Evolutionary conservation across 2,113 vertebrate genomes (phyloP), one percentile per base, ranked within the genome.

Genomic region (Poecilia latipinna): DNA sequence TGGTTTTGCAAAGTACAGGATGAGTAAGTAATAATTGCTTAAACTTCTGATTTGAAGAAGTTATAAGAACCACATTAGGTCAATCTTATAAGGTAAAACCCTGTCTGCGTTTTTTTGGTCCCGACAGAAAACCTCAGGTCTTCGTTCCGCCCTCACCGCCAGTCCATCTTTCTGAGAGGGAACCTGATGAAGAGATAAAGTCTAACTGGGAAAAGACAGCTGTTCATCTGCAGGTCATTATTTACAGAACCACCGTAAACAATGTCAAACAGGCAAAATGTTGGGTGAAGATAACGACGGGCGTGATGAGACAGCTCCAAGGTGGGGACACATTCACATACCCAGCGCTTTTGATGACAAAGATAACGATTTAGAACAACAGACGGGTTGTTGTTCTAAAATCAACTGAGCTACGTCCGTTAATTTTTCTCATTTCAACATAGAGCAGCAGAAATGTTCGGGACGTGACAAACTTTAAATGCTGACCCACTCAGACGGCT

Each of bases 261-360:
- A 22, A 74, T 70, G 80, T 72, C 73, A 85, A 75, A 80, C 60
- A 79, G 73, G 74, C 69, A 79, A 84, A 87, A 87, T 82, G 80
- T 72, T 72, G 63, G 22, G 12, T 42, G 35, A 75, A 75, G 85
- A 90, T 85, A 88, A 82, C 67, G 61, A 26, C 64, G 26, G 4
- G 70, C 74, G 75, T 32, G 76, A 86, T n/a, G 76, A 76, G 75
- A 68, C 70, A 74, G 71, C 1, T 4, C 32, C 67, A 60, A 26
- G 29, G 22, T 19, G 63, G 8, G 10, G 5, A 70, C 70, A 65
- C 70, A 57, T 1, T 8, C 51, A 37, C 44, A 74, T 48, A 66
- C 48, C 65, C 31, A 42, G 2, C 61, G 32, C 66, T 70, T 31
- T 33, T 69, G 64, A 51, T 68, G 4, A 54, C 6, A 8, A 77